These are phyloP conservation scores for Anorthoa munda DNA, from an alignment of 2,888 invertebrate genomes.

Conservation along the genomic window DNA sequence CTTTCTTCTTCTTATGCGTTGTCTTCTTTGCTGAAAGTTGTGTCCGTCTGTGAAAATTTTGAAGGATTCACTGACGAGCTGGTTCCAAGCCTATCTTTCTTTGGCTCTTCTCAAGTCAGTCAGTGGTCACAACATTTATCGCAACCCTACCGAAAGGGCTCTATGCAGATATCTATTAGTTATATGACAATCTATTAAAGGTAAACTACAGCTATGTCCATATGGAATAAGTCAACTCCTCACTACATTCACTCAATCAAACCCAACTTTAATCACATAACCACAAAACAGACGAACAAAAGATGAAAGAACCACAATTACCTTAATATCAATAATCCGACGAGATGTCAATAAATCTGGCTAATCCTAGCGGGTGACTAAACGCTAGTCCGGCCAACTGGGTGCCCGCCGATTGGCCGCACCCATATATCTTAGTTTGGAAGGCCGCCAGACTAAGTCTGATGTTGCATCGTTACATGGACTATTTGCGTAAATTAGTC, in stretches of 20 bases:
- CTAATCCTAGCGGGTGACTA: conserved; percentile 66
- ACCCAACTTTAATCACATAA: conserved; percentile 25
- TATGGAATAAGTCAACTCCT: not conserved
- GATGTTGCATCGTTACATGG: conserved; percentile 63
- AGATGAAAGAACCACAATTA: conserved; percentile 53
- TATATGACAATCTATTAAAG: not conserved
- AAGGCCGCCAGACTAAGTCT: conserved; percentile 54
- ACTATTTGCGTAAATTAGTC: conserved; percentile 69
- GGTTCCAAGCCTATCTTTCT: no score
- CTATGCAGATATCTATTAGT: not conserved
- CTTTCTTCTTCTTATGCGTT: no score
- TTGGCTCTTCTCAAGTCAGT: no score
- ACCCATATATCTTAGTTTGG: conserved; percentile 65
- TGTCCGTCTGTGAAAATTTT: no score
- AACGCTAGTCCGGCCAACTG: conserved; percentile 60
- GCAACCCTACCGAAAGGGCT: no score
- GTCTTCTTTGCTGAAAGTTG: no score
- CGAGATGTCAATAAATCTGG: conserved; percentile 54
- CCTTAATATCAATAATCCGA: conserved; percentile 54
- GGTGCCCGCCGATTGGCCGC: conserved; percentile 64
- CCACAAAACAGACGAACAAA: conserved; percentile 10
- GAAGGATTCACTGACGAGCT: no score
- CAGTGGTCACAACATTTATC: no score
- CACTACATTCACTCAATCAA: not conserved
- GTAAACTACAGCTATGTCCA: not conserved